These are phyloP conservation scores for Sylvia atricapilla DNA, from an alignment of 2,113 vertebrate genomes.

Conservation along the genomic window DNA sequence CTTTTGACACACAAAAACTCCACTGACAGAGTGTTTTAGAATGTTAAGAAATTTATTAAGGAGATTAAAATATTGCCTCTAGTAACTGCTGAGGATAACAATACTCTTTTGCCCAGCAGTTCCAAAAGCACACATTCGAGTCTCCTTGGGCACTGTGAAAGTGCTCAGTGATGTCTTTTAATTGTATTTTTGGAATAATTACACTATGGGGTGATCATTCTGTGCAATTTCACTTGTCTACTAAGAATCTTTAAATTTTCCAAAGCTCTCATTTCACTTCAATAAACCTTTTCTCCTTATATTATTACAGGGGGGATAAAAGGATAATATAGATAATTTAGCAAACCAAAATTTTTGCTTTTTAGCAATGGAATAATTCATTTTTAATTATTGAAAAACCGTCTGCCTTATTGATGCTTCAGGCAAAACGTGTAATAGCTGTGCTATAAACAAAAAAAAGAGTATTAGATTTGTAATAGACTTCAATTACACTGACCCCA, in stretches of 20 bases:
- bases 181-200: conserved; percentile 11
- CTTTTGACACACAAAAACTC: not conserved
- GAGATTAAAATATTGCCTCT: conserved; percentile 12
- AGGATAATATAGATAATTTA: not conserved
- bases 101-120: not conserved
- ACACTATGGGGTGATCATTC: not conserved
- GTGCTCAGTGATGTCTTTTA: not conserved
- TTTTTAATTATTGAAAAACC: not conserved
- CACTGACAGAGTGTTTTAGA: not conserved
- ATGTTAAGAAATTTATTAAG: not conserved
- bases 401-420: not conserved
- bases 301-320: not conserved
- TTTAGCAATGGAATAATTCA: not conserved
- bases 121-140: not conserved
- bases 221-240: not conserved
- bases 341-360: not conserved
- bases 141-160: not conserved
- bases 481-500: not conserved
- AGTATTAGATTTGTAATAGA: not conserved
- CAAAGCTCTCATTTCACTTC: not conserved
- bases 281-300: not conserved
- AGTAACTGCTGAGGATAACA: not conserved
- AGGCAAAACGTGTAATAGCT: not conserved
- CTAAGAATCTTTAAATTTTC: not conserved
- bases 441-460: not conserved